Conservation (phyloP, 2,797 vertebrate genomes). For the Steatocranus sp. region DNA sequence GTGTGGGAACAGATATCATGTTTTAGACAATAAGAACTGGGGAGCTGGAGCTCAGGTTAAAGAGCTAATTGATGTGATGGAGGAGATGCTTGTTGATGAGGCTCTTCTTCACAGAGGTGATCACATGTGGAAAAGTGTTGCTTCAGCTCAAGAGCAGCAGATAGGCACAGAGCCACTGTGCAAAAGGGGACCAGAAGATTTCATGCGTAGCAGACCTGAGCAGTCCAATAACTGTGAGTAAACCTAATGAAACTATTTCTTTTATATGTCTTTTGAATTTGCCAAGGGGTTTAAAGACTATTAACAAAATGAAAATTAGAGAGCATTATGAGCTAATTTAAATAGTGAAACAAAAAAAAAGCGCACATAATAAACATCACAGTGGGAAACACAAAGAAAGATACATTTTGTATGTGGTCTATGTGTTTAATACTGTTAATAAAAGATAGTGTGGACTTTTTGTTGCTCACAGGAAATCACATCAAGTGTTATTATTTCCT, state of each 20-base stretch:
- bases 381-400: background rate
- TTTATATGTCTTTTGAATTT: background rate
- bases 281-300: background rate
- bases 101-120: background rate
- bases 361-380: background rate
- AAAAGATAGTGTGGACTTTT: background rate
- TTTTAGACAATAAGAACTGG: slow-evolving; percentile 58
- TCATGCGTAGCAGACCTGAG: background rate
- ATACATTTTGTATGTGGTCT: background rate
- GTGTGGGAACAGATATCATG: slow-evolving; percentile 70
- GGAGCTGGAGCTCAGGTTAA: slow-evolving; percentile 44
- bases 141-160: background rate
- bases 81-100: slow-evolving; percentile 51
- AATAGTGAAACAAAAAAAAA: background rate
- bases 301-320: background rate
- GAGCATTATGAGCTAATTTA: background rate
- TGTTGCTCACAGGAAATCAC: background rate
- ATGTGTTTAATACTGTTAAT: background rate
- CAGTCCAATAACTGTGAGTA: slow-evolving; percentile 35
- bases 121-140: background rate
- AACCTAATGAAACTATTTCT: background rate
- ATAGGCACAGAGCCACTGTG: background rate
- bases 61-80: slow-evolving; percentile 52
- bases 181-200: background rate
- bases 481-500: background rate